phyloP scores from a whole-genome alignment of 1,140 invertebrate genomes.

The Drosophila ambigua region DNA sequence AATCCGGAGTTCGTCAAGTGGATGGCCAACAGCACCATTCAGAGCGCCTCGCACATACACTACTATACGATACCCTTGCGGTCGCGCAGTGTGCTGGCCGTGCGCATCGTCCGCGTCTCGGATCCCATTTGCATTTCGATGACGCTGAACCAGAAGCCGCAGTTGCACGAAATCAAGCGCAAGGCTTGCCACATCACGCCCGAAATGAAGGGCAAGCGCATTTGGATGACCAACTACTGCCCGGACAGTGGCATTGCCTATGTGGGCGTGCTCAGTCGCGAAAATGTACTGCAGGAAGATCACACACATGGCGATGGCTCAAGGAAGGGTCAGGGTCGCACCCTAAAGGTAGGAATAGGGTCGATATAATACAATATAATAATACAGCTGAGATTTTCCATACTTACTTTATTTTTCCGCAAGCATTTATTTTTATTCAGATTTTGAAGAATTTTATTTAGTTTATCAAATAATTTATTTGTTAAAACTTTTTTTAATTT shows the following conservation, averaged over 20 bases:
- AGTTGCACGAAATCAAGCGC: neutral
- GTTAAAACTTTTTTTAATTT: too few species aligned
- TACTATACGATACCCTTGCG: conserved; percentile 17
- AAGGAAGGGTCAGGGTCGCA: neutral
- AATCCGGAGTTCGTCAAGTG: neutral
- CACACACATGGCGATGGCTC: neutral
- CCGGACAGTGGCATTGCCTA: neutral
- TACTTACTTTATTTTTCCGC: too few species aligned
- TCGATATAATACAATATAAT: too few species aligned
- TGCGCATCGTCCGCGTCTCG: conserved; percentile 19
- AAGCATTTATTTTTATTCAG: too few species aligned
- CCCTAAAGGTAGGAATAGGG: neutral
- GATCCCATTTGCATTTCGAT: conserved; percentile 10
- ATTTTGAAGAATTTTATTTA: too few species aligned
- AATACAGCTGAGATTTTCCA: too few species aligned
- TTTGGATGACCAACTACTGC: conserved; percentile 37
- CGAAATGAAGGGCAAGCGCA: conserved; percentile 15
- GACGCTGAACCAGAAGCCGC: conserved; percentile 14
- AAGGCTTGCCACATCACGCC: conserved; percentile 6
- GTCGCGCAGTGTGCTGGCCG: conserved; percentile 11
- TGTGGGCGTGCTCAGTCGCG: conserved; percentile 7
- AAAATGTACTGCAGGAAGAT: neutral
- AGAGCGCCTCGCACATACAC: neutral
- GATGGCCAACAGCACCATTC: conserved; percentile 23
- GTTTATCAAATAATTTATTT: too few species aligned